These are phyloP conservation scores for Festucalex cinctus DNA, from an alignment of 2,113 vertebrate species.

Conservation along the genomic window DNA sequence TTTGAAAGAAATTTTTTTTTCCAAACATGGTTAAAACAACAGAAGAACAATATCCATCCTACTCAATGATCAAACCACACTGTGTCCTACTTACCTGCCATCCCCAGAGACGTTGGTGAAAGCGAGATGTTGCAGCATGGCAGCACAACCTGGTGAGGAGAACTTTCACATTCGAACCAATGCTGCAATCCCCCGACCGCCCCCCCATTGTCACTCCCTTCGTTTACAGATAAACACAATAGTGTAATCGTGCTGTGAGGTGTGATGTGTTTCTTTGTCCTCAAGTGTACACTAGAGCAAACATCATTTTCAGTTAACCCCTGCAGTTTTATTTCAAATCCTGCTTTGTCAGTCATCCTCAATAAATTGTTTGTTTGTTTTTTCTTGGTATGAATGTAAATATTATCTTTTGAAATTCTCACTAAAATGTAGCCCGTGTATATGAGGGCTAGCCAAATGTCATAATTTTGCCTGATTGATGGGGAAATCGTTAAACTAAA, in stretches of 20 bases:
- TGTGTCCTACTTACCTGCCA: conserved; percentile 73
- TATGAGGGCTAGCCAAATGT: neutral
- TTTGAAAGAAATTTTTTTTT: neutral
- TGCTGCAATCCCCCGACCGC: conserved; percentile 15
- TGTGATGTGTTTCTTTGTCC: neutral
- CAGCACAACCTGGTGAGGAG: conserved; percentile 73
- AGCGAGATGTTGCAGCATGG: conserved; percentile 74
- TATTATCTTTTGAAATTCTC: neutral
- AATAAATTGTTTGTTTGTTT: neutral
- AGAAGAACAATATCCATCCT: conserved; percentile 11
- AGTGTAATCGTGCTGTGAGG: neutral
- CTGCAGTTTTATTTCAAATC: neutral
- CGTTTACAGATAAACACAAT: conserved; percentile 25
- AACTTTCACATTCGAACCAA: conserved; percentile 52
- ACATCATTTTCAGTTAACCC: neutral
- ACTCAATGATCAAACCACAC: conserved; percentile 45
- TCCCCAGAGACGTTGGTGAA: conserved; percentile 74
- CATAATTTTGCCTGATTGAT: neutral
- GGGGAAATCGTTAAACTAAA: too few species aligned
- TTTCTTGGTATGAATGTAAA: neutral
- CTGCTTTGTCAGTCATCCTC: neutral
- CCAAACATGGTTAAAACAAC: conserved; percentile 13
- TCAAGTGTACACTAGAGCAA: neutral
- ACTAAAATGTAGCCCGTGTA: neutral
- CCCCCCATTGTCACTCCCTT: neutral